Evolutionary conservation across 1,140 invertebrate genomes (phyloP), one percentile per base, ranked within the genome.

Genomic region (Cephus cinctus): DNA sequence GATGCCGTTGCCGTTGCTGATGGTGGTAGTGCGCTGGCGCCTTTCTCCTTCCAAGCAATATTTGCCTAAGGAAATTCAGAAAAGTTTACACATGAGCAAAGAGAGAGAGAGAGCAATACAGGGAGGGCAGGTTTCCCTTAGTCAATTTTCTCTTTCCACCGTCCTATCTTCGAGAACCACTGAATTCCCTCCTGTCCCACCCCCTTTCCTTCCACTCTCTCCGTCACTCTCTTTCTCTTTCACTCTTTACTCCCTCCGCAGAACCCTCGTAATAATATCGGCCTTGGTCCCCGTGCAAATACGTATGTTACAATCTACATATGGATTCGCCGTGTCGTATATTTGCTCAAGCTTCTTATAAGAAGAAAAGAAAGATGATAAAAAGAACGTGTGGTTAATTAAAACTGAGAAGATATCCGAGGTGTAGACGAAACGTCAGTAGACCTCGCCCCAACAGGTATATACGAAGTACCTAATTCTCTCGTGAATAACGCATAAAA

Each of bases 11-110:
- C 15, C 14, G 19, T 15, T 43, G 35, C 25, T 34, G 22, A 15
- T 32, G 38, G 45, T 34, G 45, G 22, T 30, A 39, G 45, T 27
- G 49, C 40, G 27, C 47, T 35, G 52, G 67, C 53, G 56, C 55
- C n/a, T n/a, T n/a, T n/a, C n/a, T n/a, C n/a, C n/a, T n/a, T n/a
- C n/a, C 56, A 56, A 63, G 61, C 67, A 71, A 65, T 75, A 75
- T 75, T 75, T 73, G 71, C 69, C 65, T 71, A 73, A 73, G 69
- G 66, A 71, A 75, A 75, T 72, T 72, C 63, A 69, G 63, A 61
- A 66, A 67, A 72, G 71, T 75, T 75, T 71, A 71, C 71, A 67
- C 69, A 75, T 63, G 68, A 65, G 57, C 54, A 15, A 14, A 8
- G 14, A 2, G 34, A 12, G 34, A 3, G 14, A 12, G 27, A 9